Conservation (phyloP, 1,140 invertebrate genomes). For the Rhynchophorus ferrugineus region DNA sequence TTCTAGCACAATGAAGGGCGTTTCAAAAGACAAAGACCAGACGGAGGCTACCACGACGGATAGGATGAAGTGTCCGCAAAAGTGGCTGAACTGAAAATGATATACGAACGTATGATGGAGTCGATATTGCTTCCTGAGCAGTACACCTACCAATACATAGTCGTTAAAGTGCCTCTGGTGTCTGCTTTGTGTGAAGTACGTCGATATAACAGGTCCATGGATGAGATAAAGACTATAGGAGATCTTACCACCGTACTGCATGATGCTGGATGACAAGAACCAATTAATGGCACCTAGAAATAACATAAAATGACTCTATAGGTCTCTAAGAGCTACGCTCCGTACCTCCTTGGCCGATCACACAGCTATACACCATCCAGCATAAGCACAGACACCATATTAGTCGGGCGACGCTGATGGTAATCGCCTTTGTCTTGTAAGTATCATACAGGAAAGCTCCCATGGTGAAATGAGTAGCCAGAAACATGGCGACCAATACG, state of each 20-base stretch:
- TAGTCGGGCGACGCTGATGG: conserved; percentile 7
- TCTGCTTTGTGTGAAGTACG: background rate
- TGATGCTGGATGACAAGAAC: conserved; percentile 9
- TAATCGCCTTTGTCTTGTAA: background rate
- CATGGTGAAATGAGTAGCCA: background rate
- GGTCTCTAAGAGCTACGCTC: no score
- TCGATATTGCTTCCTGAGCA: background rate
- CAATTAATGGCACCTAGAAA: conserved; percentile 14
- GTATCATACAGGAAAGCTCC: background rate
- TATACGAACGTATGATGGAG: background rate
- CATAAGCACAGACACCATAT: conserved; percentile 8
- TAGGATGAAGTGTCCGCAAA: background rate
- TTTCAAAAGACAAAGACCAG: background rate
- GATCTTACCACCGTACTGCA: conserved; percentile 12
- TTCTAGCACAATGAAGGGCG: background rate
- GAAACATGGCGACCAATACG: background rate
- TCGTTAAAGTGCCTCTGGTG: conserved; percentile 4
- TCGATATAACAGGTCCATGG: conserved; percentile 8
- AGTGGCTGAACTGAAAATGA: background rate
- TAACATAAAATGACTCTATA: background rate
- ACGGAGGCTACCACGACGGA: background rate
- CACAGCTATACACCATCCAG: conserved; percentile 13
- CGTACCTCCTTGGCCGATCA: conserved; percentile 13
- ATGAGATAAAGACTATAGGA: conserved; percentile 9
- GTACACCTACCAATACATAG: conserved; percentile 5